phyloP scores from a whole-genome alignment of 1,140 invertebrate genomes.

The Drosophila equinoxialis region DNA sequence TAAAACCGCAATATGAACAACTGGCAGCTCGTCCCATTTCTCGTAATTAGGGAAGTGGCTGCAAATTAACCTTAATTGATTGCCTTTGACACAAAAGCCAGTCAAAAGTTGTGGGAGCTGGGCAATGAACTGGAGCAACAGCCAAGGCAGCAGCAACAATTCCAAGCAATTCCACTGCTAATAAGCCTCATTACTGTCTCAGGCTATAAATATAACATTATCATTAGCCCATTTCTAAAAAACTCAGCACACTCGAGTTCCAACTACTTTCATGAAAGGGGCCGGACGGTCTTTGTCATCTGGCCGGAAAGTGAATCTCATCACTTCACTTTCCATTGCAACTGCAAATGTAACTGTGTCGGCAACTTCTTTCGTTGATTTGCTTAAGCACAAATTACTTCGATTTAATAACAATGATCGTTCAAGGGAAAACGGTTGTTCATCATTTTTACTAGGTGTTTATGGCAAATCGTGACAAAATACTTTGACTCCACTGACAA shows the following conservation, averaged over 20 bases:
- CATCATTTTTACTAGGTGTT: constrained; percentile 68
- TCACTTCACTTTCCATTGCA: constrained; percentile 65
- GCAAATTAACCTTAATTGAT: constrained; percentile 79
- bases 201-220: constrained; percentile 29
- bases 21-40: constrained; percentile 47
- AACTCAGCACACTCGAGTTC: constrained; percentile 15
- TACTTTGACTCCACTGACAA: constrained; percentile 59
- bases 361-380: constrained; percentile 64
- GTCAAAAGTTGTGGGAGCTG: constrained; percentile 57
- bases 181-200: constrained; percentile 47
- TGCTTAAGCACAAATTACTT: constrained; percentile 61
- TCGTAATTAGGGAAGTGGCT: constrained; percentile 77
- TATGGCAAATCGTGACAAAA: constrained; percentile 74
- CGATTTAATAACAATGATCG: constrained; percentile 76
- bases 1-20: constrained; percentile 63
- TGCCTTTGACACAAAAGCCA: constrained; percentile 64
- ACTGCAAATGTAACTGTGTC: constrained; percentile 27
- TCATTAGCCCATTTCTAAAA: constrained; percentile 49
- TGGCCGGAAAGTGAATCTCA: constrained; percentile 53
- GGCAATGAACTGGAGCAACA: constrained; percentile 58
- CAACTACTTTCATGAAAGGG: not conserved
- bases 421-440: constrained; percentile 38
- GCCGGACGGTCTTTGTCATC: constrained; percentile 14
- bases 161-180: constrained; percentile 19
- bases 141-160: constrained; percentile 1